A percentile compares a stretch with the other conserved stretches of the same genome.
Evolutionary conservation across 2,797 vertebrate species (phyloP).

Genomic region (Pogonophryne albipinna): DNA sequence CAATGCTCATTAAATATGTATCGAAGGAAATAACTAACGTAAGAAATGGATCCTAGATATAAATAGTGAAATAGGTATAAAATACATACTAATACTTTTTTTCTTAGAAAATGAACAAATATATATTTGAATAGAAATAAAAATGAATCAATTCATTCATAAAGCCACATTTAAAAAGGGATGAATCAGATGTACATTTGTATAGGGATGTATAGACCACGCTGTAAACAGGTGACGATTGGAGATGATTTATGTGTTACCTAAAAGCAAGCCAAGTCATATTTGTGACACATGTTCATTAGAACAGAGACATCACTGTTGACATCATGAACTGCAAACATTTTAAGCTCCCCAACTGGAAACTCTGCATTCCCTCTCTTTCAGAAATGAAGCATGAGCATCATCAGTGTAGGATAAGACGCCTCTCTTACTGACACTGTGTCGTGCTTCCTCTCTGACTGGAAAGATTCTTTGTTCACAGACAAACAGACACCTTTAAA

Average conservation of each 20-base stretch:
- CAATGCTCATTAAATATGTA: background rate
- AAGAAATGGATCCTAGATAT: background rate
- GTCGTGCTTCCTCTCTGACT: conserved; percentile 16
- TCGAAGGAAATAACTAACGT: background rate
- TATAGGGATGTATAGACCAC: no score
- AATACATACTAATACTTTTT: background rate
- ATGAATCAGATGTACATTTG: no score
- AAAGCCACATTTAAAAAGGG: no score
- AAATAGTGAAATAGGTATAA: background rate
- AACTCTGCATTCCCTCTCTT: conserved; percentile 69
- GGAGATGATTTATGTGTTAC: no score
- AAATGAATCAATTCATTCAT: no score
- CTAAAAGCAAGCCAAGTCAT: no score
- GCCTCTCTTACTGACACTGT: conserved; percentile 37
- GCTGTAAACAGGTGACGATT: no score
- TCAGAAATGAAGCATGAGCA: conserved; percentile 13
- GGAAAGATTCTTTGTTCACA: conserved; percentile 8
- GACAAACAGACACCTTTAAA: conserved; percentile 11
- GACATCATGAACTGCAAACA: conserved; percentile 24
- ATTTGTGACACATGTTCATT: conserved; percentile 1
- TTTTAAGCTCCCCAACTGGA: conserved; percentile 58
- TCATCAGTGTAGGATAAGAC: conserved; percentile 39
- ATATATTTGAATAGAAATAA: no score
- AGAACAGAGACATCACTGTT: background rate
- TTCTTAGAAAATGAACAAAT: no score